Evolutionary conservation across 1,140 invertebrate genomes (phyloP).

Genomic region (Diorhabda sublineata): DNA sequence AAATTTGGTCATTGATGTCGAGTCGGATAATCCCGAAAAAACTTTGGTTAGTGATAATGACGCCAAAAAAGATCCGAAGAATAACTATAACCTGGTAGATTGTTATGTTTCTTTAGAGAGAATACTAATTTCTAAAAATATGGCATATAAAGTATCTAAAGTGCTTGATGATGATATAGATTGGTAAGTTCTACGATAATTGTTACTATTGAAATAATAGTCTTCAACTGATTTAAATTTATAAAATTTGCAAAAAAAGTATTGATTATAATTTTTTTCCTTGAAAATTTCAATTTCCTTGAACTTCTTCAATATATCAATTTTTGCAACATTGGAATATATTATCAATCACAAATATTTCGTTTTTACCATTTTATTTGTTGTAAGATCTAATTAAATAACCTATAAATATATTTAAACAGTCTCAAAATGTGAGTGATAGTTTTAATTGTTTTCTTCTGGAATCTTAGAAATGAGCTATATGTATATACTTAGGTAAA

Average conservation of each 20-base stretch:
- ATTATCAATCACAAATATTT: background rate
- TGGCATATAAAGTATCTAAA: background rate
- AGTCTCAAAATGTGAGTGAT: no score
- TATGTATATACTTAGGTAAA: no score
- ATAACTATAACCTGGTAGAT: background rate
- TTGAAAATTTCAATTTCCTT: background rate
- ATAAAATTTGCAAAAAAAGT: background rate
- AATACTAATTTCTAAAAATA: background rate
- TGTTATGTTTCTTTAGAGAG: conserved; percentile 5
- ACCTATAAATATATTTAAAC: no score
- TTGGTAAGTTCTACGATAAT: conserved; percentile 4
- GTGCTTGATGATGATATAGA: conserved; percentile 5
- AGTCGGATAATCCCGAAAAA: background rate
- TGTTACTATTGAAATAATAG: background rate
- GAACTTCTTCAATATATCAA: background rate
- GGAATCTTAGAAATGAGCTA: no score
- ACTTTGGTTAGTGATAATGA: background rate
- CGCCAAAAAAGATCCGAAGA: background rate
- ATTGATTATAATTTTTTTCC: background rate
- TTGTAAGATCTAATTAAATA: no score
- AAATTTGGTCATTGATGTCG: no score
- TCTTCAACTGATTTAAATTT: background rate
- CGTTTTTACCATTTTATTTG: background rate
- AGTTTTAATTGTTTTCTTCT: no score
- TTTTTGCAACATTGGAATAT: background rate